Conservation (phyloP, 2,888 invertebrate species). For the Drosophila aldrichi region DNA sequence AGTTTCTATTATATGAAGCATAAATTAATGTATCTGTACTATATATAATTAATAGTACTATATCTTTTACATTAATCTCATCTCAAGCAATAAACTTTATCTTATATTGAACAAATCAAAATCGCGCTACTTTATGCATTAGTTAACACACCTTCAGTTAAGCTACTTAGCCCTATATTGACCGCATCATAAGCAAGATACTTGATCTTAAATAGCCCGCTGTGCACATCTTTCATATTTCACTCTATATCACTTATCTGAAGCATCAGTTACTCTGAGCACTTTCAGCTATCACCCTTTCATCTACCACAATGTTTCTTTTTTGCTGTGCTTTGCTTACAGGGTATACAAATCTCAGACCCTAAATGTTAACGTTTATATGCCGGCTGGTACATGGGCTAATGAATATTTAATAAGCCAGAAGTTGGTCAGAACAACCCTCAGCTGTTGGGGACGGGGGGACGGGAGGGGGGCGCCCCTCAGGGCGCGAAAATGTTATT, state of each 20-base stretch:
- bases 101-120: neutral
- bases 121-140: too few relatives aligned
- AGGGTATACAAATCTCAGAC: constrained; percentile 36
- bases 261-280: neutral
- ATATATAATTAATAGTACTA: neutral
- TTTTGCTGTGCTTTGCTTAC: neutral
- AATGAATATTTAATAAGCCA: constrained; percentile 84
- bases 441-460: constrained; percentile 14
- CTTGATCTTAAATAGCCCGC: neutral
- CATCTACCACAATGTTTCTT: constrained; percentile 1
- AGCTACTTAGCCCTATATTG: neutral
- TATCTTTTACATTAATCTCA: neutral
- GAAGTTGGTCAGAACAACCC: constrained; percentile 51
- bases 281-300: neutral
- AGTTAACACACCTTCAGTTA: too few relatives aligned
- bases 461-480: constrained; percentile 17
- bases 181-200: neutral
- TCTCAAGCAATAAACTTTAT: neutral
- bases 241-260: neutral
- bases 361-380: constrained; percentile 16
- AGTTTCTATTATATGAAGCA: too few relatives aligned
- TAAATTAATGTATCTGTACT: too few relatives aligned
- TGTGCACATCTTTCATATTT: neutral
- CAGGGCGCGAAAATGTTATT: constrained; percentile 72
- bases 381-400: constrained; percentile 45